Evolutionary conservation across 2,888 invertebrate species (phyloP).

Genomic region (Dendrolimus houi): DNA sequence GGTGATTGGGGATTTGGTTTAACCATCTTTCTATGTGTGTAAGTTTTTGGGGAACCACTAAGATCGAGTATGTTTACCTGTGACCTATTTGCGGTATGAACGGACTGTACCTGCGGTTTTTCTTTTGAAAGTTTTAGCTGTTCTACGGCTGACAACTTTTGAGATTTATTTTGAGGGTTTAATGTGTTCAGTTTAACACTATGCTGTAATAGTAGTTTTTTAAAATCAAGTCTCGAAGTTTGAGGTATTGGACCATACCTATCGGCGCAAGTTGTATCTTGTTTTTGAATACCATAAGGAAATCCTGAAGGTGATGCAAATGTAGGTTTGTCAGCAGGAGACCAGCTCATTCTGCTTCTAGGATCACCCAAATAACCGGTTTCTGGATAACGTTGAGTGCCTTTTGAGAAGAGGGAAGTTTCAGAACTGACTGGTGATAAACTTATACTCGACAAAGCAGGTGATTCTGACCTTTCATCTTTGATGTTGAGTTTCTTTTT

Average conservation of each 20-base stretch:
- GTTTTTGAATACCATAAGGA: constrained; percentile 37
- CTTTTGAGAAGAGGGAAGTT: constrained; percentile 54
- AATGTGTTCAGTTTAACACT: constrained; percentile 79
- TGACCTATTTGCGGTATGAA: constrained; percentile 48
- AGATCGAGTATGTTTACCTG: constrained; percentile 81
- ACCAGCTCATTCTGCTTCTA: constrained; percentile 79
- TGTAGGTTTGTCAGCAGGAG: constrained; percentile 67
- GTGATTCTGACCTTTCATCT: constrained; percentile 70
- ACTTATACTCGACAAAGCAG: constrained; percentile 58
- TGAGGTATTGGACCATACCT: constrained; percentile 79
- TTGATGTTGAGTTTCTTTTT: constrained; percentile 84
- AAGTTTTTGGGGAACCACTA: constrained; percentile 83
- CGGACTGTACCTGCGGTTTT: constrained; percentile 45
- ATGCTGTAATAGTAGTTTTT: constrained; percentile 85
- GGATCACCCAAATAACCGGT: constrained; percentile 78
- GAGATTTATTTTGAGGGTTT: constrained; percentile 72
- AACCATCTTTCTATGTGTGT: constrained; percentile 78
- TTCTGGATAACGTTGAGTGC: constrained; percentile 71
- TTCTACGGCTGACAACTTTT: constrained; percentile 86
- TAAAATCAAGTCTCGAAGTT: constrained; percentile 90
- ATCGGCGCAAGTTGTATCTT: constrained; percentile 76
- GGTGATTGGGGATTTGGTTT: constrained; percentile 59
- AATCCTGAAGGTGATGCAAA: constrained; percentile 30
- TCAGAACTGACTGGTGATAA: constrained; percentile 72
- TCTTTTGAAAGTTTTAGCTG: constrained; percentile 82